These are phyloP conservation scores for Aegithalos caudatus DNA, from an alignment of 2,113 vertebrate genomes.

Conservation along the genomic window DNA sequence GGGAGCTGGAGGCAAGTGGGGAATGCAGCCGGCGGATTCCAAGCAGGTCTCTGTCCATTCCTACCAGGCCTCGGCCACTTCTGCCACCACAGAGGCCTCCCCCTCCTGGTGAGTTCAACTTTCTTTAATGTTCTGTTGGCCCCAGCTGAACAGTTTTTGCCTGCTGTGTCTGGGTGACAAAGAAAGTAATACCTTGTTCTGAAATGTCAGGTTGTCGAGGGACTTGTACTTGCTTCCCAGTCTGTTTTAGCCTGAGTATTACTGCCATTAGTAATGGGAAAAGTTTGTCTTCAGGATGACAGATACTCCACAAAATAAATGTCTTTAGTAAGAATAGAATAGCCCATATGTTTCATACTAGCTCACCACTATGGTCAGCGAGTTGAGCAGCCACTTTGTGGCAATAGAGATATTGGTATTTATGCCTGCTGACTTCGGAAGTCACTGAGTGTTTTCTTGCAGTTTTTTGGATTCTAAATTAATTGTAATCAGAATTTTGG, in stretches of 20 bases:
- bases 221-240: background rate
- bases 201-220: background rate
- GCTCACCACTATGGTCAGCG: background rate
- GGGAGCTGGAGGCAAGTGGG: conserved; percentile 57
- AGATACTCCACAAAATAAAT: background rate
- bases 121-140: background rate
- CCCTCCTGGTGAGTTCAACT: conserved; percentile 73
- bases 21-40: conserved; percentile 57
- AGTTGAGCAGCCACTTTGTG: background rate
- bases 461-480: background rate
- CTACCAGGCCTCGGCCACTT: conserved; percentile 65
- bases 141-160: background rate
- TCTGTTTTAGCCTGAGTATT: background rate
- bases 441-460: background rate
- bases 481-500: background rate
- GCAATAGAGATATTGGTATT: background rate
- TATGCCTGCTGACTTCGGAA: background rate
- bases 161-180: background rate
- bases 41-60: conserved; percentile 78
- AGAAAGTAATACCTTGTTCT: background rate
- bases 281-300: background rate
- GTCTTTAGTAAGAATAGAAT: background rate
- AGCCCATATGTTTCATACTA: background rate
- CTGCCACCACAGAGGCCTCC: conserved; percentile 78
- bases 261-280: background rate